These are phyloP conservation scores for Rapana venosa DNA, from an alignment of 2,888 invertebrate species.

Conservation along the genomic window DNA sequence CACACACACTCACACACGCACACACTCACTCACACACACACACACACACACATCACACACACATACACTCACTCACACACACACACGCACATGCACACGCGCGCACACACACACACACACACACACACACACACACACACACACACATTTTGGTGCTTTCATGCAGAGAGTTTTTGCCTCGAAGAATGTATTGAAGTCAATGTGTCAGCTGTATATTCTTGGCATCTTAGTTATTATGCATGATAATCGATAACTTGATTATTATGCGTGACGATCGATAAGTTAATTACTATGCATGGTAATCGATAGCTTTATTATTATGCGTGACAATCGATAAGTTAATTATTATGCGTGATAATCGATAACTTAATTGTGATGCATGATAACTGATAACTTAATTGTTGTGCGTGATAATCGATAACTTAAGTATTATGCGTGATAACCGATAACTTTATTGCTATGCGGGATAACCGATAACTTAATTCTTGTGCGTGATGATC, in stretches of 20 bases:
- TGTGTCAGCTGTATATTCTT: not conserved
- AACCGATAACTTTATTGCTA: too few species aligned
- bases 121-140: constrained; percentile 38
- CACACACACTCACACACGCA: constrained; percentile 22
- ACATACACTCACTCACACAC: constrained; percentile 17
- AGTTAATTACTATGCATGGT: too few species aligned
- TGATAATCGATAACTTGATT: not conserved
- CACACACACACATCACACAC: not conserved
- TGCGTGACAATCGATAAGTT: too few species aligned
- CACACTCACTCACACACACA: not conserved
- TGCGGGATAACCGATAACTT: too few species aligned
- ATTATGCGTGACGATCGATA: not conserved
- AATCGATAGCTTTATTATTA: too few species aligned
- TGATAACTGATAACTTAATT: not conserved
- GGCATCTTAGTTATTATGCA: not conserved
- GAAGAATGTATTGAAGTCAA: not conserved
- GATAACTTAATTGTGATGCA: not conserved
- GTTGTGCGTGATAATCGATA: not conserved
- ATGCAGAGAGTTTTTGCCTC: not conserved
- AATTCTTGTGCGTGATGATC: too few species aligned
- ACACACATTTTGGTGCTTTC: constrained; percentile 32
- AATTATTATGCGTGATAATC: too few species aligned
- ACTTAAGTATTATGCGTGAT: too few species aligned
- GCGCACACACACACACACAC: constrained; percentile 30
- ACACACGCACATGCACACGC: constrained; percentile 14